Evolutionary conservation across 2,113 vertebrate species (phyloP).

Genomic region (Apodemus speciosus): DNA sequence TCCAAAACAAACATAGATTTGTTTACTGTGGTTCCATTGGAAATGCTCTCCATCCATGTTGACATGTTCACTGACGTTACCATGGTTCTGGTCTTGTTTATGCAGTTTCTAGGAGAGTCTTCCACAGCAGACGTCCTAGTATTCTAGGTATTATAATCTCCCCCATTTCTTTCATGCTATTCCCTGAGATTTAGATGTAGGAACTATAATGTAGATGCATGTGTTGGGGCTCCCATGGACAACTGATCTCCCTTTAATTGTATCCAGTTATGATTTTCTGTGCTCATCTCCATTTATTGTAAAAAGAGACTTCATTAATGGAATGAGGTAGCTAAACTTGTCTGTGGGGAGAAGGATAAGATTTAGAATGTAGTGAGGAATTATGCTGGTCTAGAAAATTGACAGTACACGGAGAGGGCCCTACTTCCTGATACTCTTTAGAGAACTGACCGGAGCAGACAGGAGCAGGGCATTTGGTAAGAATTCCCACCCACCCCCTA

Average conservation of each 20-base stretch:
- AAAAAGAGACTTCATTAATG: not conserved
- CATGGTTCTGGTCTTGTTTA: not conserved
- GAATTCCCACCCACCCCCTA: too few relatives aligned
- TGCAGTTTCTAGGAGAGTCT: not conserved
- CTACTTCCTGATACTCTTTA: too few relatives aligned
- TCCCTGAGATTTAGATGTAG: not conserved
- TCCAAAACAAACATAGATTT: too few relatives aligned
- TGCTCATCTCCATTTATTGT: not conserved
- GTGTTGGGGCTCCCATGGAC: not conserved
- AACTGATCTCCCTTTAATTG: not conserved
- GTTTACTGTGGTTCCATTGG: not conserved
- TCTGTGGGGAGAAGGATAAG: not conserved
- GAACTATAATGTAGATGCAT: not conserved
- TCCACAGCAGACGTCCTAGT: not conserved
- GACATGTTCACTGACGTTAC: not conserved
- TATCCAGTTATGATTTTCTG: not conserved
- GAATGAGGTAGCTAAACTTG: not conserved
- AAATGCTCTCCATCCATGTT: not conserved
- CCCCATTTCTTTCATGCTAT: not conserved
- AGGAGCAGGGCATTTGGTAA: too few relatives aligned
- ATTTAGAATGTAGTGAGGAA: not conserved
- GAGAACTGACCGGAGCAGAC: too few relatives aligned
- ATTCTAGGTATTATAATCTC: not conserved
- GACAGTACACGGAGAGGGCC: too few relatives aligned
- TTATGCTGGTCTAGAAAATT: not conserved